Percentiles rank a stretch among this genome's conserved stretches.
Conservation (phyloP, 2,113 vertebrate genomes). For the Nycticebus coucang region DNA sequence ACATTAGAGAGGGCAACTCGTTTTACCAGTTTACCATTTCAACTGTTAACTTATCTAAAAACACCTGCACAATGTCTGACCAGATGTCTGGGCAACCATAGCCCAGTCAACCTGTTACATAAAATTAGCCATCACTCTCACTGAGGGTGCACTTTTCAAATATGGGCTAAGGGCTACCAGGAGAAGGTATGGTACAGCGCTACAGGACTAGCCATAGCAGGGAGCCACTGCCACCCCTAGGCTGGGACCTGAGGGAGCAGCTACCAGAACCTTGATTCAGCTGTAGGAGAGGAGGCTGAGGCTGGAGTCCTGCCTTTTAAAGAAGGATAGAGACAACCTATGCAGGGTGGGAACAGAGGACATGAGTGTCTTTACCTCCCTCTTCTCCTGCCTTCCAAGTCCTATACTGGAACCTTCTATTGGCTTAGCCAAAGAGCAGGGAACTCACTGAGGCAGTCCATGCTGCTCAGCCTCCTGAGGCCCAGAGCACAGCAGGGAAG, state of each 20-base stretch:
- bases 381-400: not conserved
- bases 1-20: not conserved
- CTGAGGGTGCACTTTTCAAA: not conserved
- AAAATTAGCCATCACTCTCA: not conserved
- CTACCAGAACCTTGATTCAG: not conserved
- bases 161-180: not conserved
- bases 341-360: not conserved
- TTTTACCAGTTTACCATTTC: not conserved
- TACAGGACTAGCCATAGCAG: too few species aligned
- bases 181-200: not conserved
- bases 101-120: not conserved
- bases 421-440: not conserved
- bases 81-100: not conserved
- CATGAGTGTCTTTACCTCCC: not conserved
- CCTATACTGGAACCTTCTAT: not conserved
- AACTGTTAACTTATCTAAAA: not conserved
- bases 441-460: accelerated
- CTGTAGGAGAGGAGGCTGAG: not conserved
- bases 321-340: not conserved
- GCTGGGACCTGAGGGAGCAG: not conserved
- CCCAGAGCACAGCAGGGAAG: not conserved
- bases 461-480: not conserved
- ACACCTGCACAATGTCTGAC: not conserved
- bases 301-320: not conserved
- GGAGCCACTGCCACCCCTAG: not conserved